Evolutionary conservation across 2,113 vertebrate species (phyloP), one percentile per base, ranked within the genome.

Genomic region (Epinephelus fuscoguttatus): DNA sequence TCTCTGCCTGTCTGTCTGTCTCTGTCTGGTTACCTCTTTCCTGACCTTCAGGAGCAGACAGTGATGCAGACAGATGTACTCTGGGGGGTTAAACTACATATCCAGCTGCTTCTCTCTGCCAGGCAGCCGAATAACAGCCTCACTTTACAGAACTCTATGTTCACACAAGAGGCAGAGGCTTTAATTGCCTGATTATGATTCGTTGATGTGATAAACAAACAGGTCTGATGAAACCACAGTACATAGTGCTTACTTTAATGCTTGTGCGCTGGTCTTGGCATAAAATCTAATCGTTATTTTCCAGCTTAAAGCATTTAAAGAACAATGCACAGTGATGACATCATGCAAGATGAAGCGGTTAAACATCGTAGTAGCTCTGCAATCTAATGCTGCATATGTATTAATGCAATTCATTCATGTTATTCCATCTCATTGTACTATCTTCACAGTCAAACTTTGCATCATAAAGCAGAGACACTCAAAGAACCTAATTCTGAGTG

Each of bases 1-100:
- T 69, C 3, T 47, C 6, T 7, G 6, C 8, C 17, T 33, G 15
- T n/a, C 33, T 13, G 3, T n/a, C 49, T 60, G 12, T 72, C 55
- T 61, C 14, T 40, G 60, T 75, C 69, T 84, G 69, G 45, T 33
- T 62, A 40, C 55, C 74, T 67, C 61, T 79, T 3, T n/a, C 33
- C 79, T 82, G 76, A 88, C 80, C 84, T 84, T 84, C 71, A 71
- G 73, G 18, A 75, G 72, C 67, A 84, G 66, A 85, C 77, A 73
- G 70, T 30, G 49, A 75, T 59, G 55, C 75, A 75, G 68, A 73
- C 75, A 74, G 66, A 76, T 63, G 53, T 25, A n/a, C 74, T 86
- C 80, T 53, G 42, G 72, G 77, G 79, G 63, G 55, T 82, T 82
- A 37, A 42, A 85, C 59, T 21, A 67, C 78, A 82, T n/a, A 55